Base-by-base conservation (phyloP, 2,113 vertebrate species). In the Copsychus sechellarum region DNA sequence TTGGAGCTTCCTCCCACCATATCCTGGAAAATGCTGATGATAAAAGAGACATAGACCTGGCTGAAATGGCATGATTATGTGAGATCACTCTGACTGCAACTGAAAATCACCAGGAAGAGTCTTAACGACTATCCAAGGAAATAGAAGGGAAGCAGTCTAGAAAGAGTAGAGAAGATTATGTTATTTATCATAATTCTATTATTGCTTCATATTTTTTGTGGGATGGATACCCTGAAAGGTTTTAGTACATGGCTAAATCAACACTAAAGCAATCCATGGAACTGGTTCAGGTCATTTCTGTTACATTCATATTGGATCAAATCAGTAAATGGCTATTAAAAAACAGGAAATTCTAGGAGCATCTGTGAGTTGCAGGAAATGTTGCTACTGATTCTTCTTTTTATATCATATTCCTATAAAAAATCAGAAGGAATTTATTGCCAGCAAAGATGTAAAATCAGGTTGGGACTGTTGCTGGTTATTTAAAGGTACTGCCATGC, bases 391-490 rank as follows among this genome's bases (percentile, higher is more conserved):
- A 38, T 91, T 93, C 54, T 92, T 88, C 94, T 93, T 97, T 97
- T 95, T 97, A 88, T 95, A 93, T 84, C 56, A 0, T 72, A 77
- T 92, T 88, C 86, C 88, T 95, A 95, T 93, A 97, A 94, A 97
- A 95, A 97, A 92, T 77, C 71, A 93, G 92, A 92, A 91, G 80
- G 83, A 88, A 84, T 94, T 51, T 94, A 71, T 57, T 95, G 93
- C 89, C 82, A 89, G 85, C 81, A 80, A 78, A 95, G 81, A 96
- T 95, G 89, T 95, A 94, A 97, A 96, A 94, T 95, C 91, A 94
- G 95, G 95, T 97, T 84, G 8, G 92, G 94, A 93, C 94, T 92
- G 81, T 91, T 57, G 14, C 88, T 89, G 70, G 95, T 93, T 95
- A 97, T 97, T 97, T 96, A 97, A 96, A 95, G 92, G 57, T 91